Conservation (phyloP, 2,888 invertebrate genomes). For the Eristalis tenax region DNA sequence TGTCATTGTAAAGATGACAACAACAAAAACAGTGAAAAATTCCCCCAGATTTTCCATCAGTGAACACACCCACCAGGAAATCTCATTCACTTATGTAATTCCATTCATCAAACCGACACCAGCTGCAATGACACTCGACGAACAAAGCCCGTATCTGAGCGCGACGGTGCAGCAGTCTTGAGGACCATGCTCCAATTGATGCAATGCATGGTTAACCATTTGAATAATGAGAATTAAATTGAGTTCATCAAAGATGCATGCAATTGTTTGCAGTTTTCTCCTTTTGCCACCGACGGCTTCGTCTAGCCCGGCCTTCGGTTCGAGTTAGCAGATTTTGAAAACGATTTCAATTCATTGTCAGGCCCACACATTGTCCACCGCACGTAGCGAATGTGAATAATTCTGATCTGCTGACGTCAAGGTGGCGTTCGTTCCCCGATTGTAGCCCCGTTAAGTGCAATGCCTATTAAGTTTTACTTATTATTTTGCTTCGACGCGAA, state of each 20-base stretch:
- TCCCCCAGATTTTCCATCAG: background rate
- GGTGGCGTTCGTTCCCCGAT: background rate
- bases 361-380: background rate
- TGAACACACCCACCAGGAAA: background rate
- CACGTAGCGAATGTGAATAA: background rate
- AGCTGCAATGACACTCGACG: background rate
- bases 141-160: background rate
- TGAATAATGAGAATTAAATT: constrained; percentile 12
- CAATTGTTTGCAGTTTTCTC: background rate
- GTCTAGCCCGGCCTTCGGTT: background rate
- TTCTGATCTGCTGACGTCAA: constrained; percentile 21
- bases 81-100: background rate
- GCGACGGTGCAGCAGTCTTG: background rate
- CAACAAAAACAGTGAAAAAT: background rate
- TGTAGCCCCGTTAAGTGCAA: constrained; percentile 25
- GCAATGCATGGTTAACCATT: constrained; percentile 3
- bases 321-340: background rate
- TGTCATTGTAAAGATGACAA: background rate
- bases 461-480: constrained; percentile 17
- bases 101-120: background rate
- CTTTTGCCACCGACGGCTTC: background rate
- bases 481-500: background rate
- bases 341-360: background rate
- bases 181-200: background rate
- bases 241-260: background rate